Evolutionary conservation across 2,113 vertebrate genomes (phyloP).

Genomic region (Lynx canadensis): DNA sequence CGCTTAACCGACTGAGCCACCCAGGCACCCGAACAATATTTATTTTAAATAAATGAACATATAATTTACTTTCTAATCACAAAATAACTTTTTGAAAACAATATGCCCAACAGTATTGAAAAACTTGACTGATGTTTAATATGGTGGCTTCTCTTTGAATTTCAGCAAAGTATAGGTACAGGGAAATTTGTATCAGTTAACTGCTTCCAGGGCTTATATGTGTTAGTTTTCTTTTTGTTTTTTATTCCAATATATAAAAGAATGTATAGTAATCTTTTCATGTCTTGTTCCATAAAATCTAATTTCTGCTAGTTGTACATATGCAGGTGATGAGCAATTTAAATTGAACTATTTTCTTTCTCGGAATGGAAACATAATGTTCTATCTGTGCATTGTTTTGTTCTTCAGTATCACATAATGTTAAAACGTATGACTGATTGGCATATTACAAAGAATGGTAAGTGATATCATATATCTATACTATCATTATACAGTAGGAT

Average conservation of each 20-base stretch:
- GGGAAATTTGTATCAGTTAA: neutral
- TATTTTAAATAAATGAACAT: slow-evolving; percentile 52
- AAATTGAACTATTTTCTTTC: neutral
- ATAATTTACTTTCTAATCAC: slow-evolving; percentile 63
- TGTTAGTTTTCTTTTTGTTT: neutral
- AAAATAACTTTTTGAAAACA: slow-evolving; percentile 3
- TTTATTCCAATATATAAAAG: neutral
- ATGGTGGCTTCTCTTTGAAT: neutral
- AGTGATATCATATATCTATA: neutral
- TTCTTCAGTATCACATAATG: neutral
- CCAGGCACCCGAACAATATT: neutral
- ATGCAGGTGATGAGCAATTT: neutral
- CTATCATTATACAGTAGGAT: neutral
- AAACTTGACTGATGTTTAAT: neutral
- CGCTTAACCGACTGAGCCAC: too few relatives aligned
- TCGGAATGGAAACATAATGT: neutral
- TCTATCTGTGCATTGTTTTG: neutral
- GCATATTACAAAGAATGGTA: neutral
- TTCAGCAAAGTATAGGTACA: neutral
- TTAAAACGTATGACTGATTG: neutral
- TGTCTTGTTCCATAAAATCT: neutral
- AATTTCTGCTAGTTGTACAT: neutral
- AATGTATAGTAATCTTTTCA: neutral
- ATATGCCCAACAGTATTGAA: neutral
- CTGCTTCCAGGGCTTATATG: neutral